These are phyloP conservation scores for Scopus umbretta DNA, from an alignment of 2,113 vertebrate species.

Conservation along the genomic window DNA sequence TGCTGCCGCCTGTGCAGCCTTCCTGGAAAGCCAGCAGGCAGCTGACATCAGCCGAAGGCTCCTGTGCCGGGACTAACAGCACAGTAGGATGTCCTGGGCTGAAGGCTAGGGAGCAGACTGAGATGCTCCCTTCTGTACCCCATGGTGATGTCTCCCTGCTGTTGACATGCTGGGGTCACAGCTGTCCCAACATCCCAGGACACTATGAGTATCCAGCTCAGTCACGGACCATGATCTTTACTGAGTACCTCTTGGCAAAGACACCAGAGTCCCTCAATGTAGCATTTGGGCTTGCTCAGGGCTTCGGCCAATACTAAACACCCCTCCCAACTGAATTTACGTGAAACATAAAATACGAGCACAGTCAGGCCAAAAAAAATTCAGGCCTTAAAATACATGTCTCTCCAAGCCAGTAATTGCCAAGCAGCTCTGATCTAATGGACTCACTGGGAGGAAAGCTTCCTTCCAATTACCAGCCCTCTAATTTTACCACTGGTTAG, in stretches of 20 bases:
- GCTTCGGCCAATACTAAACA: not conserved
- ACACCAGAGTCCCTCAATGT: too few relatives aligned
- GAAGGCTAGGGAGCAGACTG: not conserved
- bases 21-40: not conserved
- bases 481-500: not conserved
- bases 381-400: not conserved
- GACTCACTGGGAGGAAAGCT: not conserved
- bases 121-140: not conserved
- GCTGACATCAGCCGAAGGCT: not conserved
- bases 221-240: not conserved
- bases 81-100: not conserved
- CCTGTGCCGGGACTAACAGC: not conserved
- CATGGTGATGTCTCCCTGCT: not conserved
- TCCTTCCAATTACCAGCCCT: not conserved
- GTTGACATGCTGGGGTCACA: not conserved
- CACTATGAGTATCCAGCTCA: fast-evolving
- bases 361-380: not conserved
- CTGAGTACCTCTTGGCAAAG: not conserved
- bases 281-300: fast-evolving
- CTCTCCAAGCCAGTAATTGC: not conserved
- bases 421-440: not conserved
- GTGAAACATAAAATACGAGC: not conserved
- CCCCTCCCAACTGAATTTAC: not conserved
- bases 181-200: not conserved
- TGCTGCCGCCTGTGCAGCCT: not conserved